These are phyloP conservation scores for Andrena marginata DNA, from an alignment of 2,888 invertebrate genomes.

Conservation along the genomic window DNA sequence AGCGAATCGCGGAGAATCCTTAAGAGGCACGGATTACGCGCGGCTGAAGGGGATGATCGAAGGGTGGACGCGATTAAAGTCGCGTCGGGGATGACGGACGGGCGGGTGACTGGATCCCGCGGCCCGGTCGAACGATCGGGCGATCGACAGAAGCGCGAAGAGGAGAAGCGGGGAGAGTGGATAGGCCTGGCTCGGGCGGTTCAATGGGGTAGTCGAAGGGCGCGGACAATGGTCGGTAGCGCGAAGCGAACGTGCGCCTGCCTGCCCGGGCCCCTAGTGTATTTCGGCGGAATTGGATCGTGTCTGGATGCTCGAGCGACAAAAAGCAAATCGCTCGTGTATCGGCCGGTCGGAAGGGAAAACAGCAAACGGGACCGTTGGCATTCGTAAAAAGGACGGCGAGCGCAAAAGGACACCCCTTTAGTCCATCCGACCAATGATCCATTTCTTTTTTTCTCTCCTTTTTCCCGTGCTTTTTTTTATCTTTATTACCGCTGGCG, in stretches of 20 bases:
- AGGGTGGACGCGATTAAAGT: constrained; percentile 22
- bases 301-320: constrained; percentile 53
- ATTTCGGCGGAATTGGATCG: constrained; percentile 65
- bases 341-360: constrained; percentile 47
- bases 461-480: neutral
- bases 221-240: constrained; percentile 50
- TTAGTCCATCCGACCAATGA: constrained; percentile 6
- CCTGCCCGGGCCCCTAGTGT: constrained; percentile 21
- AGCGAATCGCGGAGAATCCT: constrained; percentile 28
- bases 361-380: constrained; percentile 34
- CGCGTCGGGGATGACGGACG: constrained; percentile 9
- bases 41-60: constrained; percentile 27
- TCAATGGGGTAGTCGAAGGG: constrained; percentile 47
- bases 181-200: constrained; percentile 10
- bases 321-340: constrained; percentile 59
- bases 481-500: constrained; percentile 11
- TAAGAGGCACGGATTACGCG: constrained; percentile 16
- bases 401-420: constrained; percentile 33
- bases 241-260: constrained; percentile 32
- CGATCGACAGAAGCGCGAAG: constrained; percentile 2
- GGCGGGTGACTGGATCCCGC: neutral
- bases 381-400: constrained; percentile 44
- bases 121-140: constrained; percentile 21
- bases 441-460: constrained; percentile 3
- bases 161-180: constrained; percentile 11